phyloP scores from a whole-genome alignment of 1,140 invertebrate genomes.

The Heliconius eleuchia region DNA sequence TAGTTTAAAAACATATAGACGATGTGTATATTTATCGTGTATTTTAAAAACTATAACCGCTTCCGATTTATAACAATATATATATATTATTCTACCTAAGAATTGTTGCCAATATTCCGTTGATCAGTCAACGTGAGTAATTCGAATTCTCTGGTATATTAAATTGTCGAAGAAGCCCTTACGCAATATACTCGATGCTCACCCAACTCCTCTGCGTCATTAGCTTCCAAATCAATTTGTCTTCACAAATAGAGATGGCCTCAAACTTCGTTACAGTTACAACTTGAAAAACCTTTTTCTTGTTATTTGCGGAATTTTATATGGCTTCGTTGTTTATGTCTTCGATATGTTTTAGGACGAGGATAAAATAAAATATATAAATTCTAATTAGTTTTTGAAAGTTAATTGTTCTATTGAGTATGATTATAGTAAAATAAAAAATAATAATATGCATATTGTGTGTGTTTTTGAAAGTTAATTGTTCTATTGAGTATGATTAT shows the following conservation, averaged over 20 bases:
- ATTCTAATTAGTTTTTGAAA: not conserved
- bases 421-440: no score
- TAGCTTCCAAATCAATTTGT: constrained; percentile 34
- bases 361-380: not conserved
- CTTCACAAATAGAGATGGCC: constrained; percentile 29
- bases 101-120: not conserved
- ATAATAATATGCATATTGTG: no score
- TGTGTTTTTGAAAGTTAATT: no score
- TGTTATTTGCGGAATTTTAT: constrained; percentile 1
- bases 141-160: constrained; percentile 3
- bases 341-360: not conserved
- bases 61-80: no score
- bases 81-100: not conserved
- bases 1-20: no score
- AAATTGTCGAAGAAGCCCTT: constrained; percentile 23
- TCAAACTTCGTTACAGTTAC: constrained; percentile 20
- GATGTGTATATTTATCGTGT: no score
- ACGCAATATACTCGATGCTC: constrained; percentile 27
- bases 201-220: constrained; percentile 34
- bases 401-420: no score
- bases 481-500: no score
- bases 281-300: constrained; percentile 7
- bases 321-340: not conserved
- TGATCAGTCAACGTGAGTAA: constrained; percentile 5
- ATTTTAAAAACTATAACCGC: no score